Evolutionary conservation across 2,113 vertebrate species (phyloP).

Genomic region (Antennarius striatus): DNA sequence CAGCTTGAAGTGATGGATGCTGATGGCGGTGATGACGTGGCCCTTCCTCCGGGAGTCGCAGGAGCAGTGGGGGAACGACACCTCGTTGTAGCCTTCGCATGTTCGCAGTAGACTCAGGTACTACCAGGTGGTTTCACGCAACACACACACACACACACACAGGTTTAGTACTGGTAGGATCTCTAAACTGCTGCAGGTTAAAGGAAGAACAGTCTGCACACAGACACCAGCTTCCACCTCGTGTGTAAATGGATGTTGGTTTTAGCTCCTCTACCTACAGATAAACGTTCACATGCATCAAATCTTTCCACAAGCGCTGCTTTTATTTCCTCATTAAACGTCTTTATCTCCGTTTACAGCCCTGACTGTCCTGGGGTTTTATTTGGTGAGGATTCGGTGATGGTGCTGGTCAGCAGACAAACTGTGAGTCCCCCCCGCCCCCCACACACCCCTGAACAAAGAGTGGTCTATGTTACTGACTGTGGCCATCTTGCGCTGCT

Average conservation of each 20-base stretch:
- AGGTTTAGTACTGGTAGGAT: no score
- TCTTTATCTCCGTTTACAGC: neutral
- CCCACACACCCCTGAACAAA: slow-evolving; percentile 61
- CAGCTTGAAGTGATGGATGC: slow-evolving; percentile 95
- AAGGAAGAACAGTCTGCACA: no score
- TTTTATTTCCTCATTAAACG: no score
- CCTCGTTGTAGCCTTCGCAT: slow-evolving; percentile 96
- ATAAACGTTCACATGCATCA: no score
- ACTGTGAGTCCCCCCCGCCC: slow-evolving; percentile 36
- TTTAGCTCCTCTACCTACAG: no score
- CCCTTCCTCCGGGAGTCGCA: slow-evolving; percentile 96
- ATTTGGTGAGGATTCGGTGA: slow-evolving; percentile 53
- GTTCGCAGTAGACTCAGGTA: slow-evolving; percentile 92
- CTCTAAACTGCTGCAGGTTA: no score
- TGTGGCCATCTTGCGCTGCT: slow-evolving; percentile 97
- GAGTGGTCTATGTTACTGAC: slow-evolving; percentile 80
- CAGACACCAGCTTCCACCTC: no score
- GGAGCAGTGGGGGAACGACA: slow-evolving; percentile 94
- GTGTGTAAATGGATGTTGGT: no score
- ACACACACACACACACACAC: neutral
- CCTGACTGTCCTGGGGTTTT: neutral
- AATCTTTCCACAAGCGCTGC: no score
- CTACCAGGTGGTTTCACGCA: slow-evolving; percentile 60
- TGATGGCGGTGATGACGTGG: slow-evolving; percentile 93
- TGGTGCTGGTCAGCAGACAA: slow-evolving; percentile 46